Conservation (phyloP, 2,797 vertebrate genomes). For the Periophthalmus magnuspinnatus region DNA sequence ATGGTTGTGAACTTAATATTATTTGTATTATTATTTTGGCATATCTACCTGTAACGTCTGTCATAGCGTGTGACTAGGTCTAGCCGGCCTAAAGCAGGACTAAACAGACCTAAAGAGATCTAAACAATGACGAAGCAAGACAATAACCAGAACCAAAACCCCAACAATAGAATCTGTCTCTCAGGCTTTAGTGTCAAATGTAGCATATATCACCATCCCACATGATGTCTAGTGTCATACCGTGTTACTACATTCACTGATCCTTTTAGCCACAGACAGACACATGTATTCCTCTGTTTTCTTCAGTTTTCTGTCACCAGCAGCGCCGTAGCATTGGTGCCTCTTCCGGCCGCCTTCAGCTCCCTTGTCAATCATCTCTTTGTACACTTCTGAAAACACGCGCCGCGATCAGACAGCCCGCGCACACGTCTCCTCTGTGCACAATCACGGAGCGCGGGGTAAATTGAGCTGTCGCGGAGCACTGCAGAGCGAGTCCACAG, state of each 20-base stretch:
- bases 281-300: constrained; percentile 37
- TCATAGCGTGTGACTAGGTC: too few relatives aligned
- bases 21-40: too few relatives aligned
- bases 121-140: too few relatives aligned
- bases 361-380: constrained; percentile 14
- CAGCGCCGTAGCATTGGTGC: constrained; percentile 22
- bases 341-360: constrained; percentile 39
- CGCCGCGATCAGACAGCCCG: constrained; percentile 12
- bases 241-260: constrained; percentile 26
- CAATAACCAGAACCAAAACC: too few relatives aligned
- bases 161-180: too few relatives aligned
- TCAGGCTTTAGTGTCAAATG: not conserved
- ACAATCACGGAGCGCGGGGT: constrained; percentile 38
- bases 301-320: constrained; percentile 32
- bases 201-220: constrained; percentile 9
- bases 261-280: constrained; percentile 16
- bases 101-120: too few relatives aligned
- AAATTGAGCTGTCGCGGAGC: constrained; percentile 51
- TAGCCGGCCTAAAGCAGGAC: too few relatives aligned
- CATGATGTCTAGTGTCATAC: constrained; percentile 11
- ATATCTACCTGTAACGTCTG: too few relatives aligned
- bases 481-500: constrained; percentile 33
- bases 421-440: constrained; percentile 48
- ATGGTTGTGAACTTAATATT: too few relatives aligned
- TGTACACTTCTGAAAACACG: too few relatives aligned